Evolutionary conservation across 2,797 vertebrate species (phyloP).

Genomic region (Myotis daubentonii): DNA sequence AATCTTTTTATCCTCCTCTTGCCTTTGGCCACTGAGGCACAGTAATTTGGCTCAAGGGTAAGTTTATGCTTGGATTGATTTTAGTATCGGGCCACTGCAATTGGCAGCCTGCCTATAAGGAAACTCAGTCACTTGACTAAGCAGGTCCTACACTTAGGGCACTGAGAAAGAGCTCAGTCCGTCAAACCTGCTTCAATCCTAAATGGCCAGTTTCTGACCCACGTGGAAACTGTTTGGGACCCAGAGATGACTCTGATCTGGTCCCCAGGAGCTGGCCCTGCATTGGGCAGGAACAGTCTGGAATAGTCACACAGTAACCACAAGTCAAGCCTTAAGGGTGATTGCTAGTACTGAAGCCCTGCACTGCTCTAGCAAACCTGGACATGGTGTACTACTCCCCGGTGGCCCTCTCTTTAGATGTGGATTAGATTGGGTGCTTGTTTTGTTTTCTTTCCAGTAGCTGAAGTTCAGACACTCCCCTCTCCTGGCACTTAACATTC

Average conservation of each 20-base stretch:
- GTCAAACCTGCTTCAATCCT: background rate
- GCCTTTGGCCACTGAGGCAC: background rate
- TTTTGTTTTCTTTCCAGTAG: conserved; percentile 55
- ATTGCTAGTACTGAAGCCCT: background rate
- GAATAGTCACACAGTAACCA: background rate
- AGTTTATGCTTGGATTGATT: background rate
- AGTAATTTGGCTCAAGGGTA: background rate
- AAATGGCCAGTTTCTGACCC: background rate
- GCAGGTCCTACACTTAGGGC: background rate
- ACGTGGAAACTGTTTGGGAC: background rate
- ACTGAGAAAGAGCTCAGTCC: background rate
- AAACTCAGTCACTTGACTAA: background rate
- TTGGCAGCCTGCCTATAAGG: background rate
- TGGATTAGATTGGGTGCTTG: background rate
- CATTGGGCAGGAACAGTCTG: background rate
- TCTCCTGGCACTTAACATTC: conserved; percentile 37
- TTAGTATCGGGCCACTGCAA: background rate
- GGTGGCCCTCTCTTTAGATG: background rate
- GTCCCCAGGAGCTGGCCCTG: background rate
- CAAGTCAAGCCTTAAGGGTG: background rate
- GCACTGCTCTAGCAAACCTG: background rate
- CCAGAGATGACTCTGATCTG: background rate
- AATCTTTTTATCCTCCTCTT: background rate
- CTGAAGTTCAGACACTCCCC: conserved; percentile 10
- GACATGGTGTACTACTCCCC: background rate